Evolutionary conservation across 2,797 vertebrate genomes (phyloP), one percentile per base, ranked within the genome.

Genomic region (Chelon labrosus): DNA sequence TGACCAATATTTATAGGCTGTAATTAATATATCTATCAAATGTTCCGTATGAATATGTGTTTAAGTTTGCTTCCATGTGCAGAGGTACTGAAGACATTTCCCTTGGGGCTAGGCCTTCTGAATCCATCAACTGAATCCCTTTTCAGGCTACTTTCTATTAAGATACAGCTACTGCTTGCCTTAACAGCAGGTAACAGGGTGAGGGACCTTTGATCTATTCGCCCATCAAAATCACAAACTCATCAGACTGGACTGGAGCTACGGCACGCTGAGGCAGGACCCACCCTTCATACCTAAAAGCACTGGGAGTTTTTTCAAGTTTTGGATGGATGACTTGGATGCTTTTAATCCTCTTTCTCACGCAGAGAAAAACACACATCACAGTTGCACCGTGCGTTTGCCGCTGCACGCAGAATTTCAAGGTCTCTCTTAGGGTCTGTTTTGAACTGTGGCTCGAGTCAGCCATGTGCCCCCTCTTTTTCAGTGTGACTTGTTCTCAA

Each of bases 231-330:
- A 51, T 73, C 61, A 79, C 42, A 73, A 68, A 76, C 47, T 54
- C 57, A 78, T 75, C 66, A 66, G 52, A 70, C n/a, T 52, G 57
- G 42, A 66, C 39, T 27, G 2, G 35, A 73, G 66, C n/a, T 47
- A 39, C 20, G 8, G 50, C 42, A 58, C 35, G 55, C 44, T 54
- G 38, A 65, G 53, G 57, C 39, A 50, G 38, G 66, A 65, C 16
- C 51, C 50, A 46, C 60, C 70, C 46, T 54, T 87, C 69, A 60
- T 9, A 67, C 37, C 53, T 71, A 73, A 78, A 73, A 85, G 65
- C 69, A 65, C 10, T 55, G 35, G 16, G 42, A 66, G 39, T 58
- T 79, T 56, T 79, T 75, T 69, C 25, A 16, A 35, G 20, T 70
- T 25, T 44, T 56, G 69, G 46, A 58, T 41, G 16, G 62, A 75